Conservation (phyloP, 2,797 vertebrate genomes). For the Smutsia gigantea region DNA sequence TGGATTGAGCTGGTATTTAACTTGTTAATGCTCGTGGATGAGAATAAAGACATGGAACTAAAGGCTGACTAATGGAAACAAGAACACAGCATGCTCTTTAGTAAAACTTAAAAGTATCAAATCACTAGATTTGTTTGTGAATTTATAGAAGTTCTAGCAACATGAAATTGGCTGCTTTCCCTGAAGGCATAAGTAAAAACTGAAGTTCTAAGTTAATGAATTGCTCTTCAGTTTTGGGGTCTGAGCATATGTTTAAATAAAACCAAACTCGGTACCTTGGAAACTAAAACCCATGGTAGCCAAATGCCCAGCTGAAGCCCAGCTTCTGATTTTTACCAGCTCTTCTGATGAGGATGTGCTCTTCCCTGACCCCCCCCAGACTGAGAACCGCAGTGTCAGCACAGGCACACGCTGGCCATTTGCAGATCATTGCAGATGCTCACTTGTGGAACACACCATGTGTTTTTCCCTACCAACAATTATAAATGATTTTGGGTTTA, state of each 20-base stretch:
- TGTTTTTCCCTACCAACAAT: background rate
- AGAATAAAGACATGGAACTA: background rate
- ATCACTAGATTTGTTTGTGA: background rate
- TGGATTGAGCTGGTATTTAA: background rate
- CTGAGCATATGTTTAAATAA: background rate
- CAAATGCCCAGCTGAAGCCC: background rate
- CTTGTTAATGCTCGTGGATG: background rate
- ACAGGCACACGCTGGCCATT: accelerated
- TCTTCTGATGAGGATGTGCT: background rate
- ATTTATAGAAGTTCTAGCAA: background rate
- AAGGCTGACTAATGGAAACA: background rate
- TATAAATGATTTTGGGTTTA: background rate
- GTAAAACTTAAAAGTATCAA: background rate
- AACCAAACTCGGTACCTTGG: background rate
- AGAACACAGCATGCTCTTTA: background rate
- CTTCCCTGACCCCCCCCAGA: too few species aligned
- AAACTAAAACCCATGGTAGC: background rate
- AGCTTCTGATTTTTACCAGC: background rate
- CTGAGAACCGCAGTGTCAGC: background rate
- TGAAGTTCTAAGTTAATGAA: background rate
- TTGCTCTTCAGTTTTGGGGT: background rate
- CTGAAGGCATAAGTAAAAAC: background rate
- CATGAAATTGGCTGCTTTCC: background rate
- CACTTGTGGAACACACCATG: accelerated
- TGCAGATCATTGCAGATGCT: accelerated